Base-by-base conservation (phyloP, 2,797 vertebrate species). In the Danionella dracula region DNA sequence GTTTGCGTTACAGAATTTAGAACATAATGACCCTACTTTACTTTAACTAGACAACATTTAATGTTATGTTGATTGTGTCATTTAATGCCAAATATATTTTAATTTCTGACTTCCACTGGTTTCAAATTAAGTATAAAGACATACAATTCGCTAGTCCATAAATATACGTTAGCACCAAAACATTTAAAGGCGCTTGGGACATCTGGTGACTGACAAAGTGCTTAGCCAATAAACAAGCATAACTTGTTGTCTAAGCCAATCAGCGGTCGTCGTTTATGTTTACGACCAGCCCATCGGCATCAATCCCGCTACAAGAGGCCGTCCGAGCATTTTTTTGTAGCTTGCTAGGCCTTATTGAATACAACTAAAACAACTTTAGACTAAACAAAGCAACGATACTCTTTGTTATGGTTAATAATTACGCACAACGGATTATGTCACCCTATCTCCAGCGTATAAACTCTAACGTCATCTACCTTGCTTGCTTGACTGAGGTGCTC, bases 291-390 rank as follows among this genome's bases (percentile, higher is more conserved):
- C 53, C 58, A 56, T 65, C 63, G 58, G 68, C 72, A 82, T 73
- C 68, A 75, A 80, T 51, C 60, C 60, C 61, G 37, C 51, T 80
- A 76, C 77, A 68, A 77, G 79, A 80, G 77, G 83, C 70, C 64
- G 68, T 70, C 66, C 35, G 17, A 46, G 78, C 78, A 75, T 69
- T 82, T 77, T n/a, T n/a, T n/a, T n/a, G n/a, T n/a, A 80, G 79
- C 76, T 82, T 70, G 78, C 80, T 85, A 89, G 88, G 88, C 87
- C 88, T 84, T 80, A 75, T 76, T 83, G 74, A 87, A 86, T 78
- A 74, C 78, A 80, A 80, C 79, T 79, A 84, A 77, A 75, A 82
- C 63, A 86, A 86, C 82, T 90, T 87, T 79, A 73, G 62, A 66
- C 50, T 42, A 54, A 40, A 77, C 75, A 63, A 74, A 81, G 83